phyloP scores from a whole-genome alignment of 1,140 invertebrate genomes.

The Rhagoletis zephyria region DNA sequence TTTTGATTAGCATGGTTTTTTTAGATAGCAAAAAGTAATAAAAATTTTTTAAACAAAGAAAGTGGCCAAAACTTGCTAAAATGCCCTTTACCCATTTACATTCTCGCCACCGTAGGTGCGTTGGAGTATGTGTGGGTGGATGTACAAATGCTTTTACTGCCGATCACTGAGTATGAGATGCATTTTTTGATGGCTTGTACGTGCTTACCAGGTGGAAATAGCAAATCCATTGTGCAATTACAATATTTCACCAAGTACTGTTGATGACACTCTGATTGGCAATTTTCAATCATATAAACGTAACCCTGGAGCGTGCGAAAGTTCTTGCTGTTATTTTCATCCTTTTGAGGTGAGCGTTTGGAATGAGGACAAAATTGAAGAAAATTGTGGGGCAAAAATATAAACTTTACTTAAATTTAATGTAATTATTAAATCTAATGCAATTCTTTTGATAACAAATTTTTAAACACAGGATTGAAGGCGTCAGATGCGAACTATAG shows the following conservation, averaged over 20 bases:
- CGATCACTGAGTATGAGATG: not conserved
- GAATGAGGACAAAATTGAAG: not conserved
- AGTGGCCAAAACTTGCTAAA: no score
- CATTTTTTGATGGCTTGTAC: conserved; percentile 1
- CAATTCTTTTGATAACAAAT: no score
- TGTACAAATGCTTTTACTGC: no score
- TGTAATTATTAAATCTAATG: no score
- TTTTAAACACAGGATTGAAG: no score
- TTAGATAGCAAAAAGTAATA: no score
- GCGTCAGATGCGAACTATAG: no score
- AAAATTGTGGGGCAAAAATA: not conserved
- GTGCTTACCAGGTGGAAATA: conserved; percentile 69
- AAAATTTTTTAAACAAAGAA: no score
- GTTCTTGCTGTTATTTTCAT: conserved; percentile 63
- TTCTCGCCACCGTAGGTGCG: not conserved
- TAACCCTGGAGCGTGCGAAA: conserved; percentile 66
- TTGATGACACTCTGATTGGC: conserved; percentile 70
- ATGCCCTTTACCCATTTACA: no score
- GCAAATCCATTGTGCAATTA: conserved; percentile 70
- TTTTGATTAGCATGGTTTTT: no score
- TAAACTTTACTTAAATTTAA: not conserved
- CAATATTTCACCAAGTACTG: conserved; percentile 69
- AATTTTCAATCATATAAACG: conserved; percentile 71
- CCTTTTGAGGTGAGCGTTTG: conserved; percentile 57
- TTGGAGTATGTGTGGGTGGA: not conserved